Conservation (phyloP, 2,888 invertebrate species). For the Lissonota sp. region DNA sequence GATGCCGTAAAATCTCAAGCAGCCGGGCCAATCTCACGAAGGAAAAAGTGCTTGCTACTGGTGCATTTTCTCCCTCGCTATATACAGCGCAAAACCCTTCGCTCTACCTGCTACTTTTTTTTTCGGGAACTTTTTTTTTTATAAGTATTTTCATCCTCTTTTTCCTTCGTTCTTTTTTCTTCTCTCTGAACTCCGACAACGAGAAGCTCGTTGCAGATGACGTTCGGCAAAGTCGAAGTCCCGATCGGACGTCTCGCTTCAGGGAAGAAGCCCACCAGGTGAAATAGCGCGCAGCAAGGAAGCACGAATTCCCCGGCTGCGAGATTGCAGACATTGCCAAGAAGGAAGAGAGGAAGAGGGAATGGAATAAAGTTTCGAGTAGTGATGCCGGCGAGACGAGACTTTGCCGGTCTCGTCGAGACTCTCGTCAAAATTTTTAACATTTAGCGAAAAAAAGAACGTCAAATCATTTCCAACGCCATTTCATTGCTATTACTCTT, state of each 20-base stretch:
- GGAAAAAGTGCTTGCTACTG: conserved; percentile 51
- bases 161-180: conserved; percentile 11
- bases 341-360: conserved; percentile 2
- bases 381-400: no score
- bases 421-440: no score
- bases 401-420: no score
- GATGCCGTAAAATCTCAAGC: conserved; percentile 56
- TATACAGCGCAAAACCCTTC: not conserved
- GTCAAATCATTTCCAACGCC: no score
- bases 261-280: conserved; percentile 26
- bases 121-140: conserved; percentile 29
- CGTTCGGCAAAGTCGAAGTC: conserved; percentile 53
- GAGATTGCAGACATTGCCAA: conserved; percentile 27
- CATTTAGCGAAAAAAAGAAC: no score
- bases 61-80: conserved; percentile 42
- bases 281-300: conserved; percentile 23
- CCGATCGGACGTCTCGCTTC: conserved; percentile 42
- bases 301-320: conserved; percentile 44
- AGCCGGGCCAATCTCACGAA: conserved; percentile 62
- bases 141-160: not conserved
- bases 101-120: conserved; percentile 7
- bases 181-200: conserved; percentile 20
- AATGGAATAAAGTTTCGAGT: conserved; percentile 48
- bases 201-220: conserved; percentile 36
- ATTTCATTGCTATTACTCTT: no score